phyloP scores from a whole-genome alignment of 2,113 vertebrate genomes.

The Phycodurus eques region DNA sequence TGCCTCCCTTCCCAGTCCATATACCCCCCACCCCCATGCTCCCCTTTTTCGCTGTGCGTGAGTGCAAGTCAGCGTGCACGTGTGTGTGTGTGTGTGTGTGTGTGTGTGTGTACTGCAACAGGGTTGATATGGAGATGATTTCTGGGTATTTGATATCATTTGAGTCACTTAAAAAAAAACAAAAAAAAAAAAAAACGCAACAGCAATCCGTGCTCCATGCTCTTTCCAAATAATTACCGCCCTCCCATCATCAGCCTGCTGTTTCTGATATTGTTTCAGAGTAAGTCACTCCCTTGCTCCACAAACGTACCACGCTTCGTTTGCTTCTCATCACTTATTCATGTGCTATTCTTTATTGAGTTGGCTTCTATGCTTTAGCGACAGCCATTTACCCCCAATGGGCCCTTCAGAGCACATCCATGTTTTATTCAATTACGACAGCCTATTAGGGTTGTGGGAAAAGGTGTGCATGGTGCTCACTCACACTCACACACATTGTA shows the following conservation, averaged over 20 bases:
- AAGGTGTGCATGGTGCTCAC: constrained; percentile 52
- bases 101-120: constrained; percentile 8
- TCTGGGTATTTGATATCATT: constrained; percentile 30
- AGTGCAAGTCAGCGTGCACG: constrained; percentile 2
- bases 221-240: constrained; percentile 39
- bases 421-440: constrained; percentile 72
- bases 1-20: constrained; percentile 29
- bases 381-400: constrained; percentile 58
- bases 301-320: constrained; percentile 59
- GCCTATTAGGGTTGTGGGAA: constrained; percentile 59
- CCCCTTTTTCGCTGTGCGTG: constrained; percentile 5
- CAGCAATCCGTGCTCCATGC: constrained; percentile 13
- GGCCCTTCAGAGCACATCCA: constrained; percentile 61
- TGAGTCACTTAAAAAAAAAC: constrained; percentile 18
- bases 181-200: constrained; percentile 8
- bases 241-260: constrained; percentile 51
- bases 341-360: constrained; percentile 62
- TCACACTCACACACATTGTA: constrained; percentile 55
- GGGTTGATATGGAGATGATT: constrained; percentile 30
- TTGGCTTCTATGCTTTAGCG: constrained; percentile 63
- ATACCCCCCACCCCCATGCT: constrained; percentile 10
- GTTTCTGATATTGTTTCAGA: constrained; percentile 58
- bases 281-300: constrained; percentile 61
- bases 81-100: background rate
- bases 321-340: constrained; percentile 70